phyloP scores from a whole-genome alignment of 2,888 invertebrate species.

The Uloborus plumipes region DNA sequence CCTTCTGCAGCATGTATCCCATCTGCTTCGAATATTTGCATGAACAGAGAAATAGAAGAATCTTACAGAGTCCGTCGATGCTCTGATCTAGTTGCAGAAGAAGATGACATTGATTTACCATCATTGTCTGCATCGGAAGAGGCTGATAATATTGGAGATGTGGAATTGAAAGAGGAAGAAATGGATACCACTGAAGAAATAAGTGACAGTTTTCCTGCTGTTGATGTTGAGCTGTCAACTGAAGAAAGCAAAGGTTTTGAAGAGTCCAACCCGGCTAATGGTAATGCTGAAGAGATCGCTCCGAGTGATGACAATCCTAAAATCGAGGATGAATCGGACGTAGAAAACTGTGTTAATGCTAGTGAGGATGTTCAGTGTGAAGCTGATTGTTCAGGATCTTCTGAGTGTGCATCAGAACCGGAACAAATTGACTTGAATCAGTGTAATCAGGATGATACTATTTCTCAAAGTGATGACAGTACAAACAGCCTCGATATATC shows the following conservation, averaged over 20 bases:
- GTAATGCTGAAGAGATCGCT: background rate
- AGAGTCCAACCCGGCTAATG: background rate
- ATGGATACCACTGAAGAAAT: constrained; percentile 27
- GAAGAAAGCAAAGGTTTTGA: background rate
- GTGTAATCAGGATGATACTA: constrained; percentile 42
- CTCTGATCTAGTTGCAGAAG: too few relatives aligned
- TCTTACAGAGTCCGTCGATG: too few relatives aligned
- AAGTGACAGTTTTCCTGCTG: background rate
- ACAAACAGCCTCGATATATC: background rate
- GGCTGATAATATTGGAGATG: background rate
- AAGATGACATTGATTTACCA: too few relatives aligned
- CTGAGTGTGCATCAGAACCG: background rate
- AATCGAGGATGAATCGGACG: background rate
- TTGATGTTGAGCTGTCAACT: constrained; percentile 5
- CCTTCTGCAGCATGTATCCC: constrained; percentile 62
- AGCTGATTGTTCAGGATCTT: constrained; percentile 9
- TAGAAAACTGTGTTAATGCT: background rate
- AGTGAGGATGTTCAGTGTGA: constrained; percentile 26
- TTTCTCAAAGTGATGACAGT: constrained; percentile 45
- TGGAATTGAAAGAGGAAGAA: constrained; percentile 20
- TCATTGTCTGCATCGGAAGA: background rate
- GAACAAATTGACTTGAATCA: background rate
- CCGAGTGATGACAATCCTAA: background rate
- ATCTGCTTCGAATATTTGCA: constrained; percentile 46
- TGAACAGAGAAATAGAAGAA: constrained; percentile 23